Evolutionary conservation across 2,888 invertebrate species (phyloP), one percentile per base, ranked within the genome.

Genomic region (Pasiphila rectangulata): DNA sequence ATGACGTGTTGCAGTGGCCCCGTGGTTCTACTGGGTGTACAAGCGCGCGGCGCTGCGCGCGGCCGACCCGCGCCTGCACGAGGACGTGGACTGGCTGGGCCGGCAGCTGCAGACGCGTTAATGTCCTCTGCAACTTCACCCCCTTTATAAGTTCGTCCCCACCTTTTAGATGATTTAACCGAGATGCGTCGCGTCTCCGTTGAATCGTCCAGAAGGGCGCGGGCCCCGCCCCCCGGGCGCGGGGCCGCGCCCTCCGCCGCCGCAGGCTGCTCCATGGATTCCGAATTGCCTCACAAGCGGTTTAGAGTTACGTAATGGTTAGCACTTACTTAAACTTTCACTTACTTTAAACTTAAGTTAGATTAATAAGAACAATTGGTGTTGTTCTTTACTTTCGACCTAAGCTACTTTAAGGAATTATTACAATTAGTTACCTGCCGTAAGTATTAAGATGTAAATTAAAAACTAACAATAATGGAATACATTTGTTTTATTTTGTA

Each of bases 21-120:
- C 95, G 17, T 89, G 96, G 55, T 97, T 97, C 82, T 98, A 98
- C 76, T 97, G 96, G 75, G 92, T 93, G 66, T 96, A 96, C 86
- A 98, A 98, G 83, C 91, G 96, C 59, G 94, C 97, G 13, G 94
- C 96, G 1, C 88, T 98, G 51, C 90, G 94, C 59, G 93, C 98
- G 53, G 94, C 94, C 61, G 97, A 98, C 86, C 97, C 97, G 9
- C 91, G 95, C 55, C 96, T 96, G 77, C 96, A 97, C 79, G 95
- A 96, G 76, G 96, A 96, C 71, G 92, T 95, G 15, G 93, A 93
- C 67, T 96, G 96, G 95, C 91, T 95, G 61, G 90, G 92, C 61
- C 90, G 91, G 43, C 89, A 87, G 58, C 70, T 85, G 52, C 76
- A 67, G 37, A 54, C 93, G 4, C 75, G 61, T 32, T 80, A 59